Evolutionary conservation across 2,113 vertebrate species (phyloP), one percentile per base, ranked within the genome.

Genomic region (Pachycephala philippinensis): DNA sequence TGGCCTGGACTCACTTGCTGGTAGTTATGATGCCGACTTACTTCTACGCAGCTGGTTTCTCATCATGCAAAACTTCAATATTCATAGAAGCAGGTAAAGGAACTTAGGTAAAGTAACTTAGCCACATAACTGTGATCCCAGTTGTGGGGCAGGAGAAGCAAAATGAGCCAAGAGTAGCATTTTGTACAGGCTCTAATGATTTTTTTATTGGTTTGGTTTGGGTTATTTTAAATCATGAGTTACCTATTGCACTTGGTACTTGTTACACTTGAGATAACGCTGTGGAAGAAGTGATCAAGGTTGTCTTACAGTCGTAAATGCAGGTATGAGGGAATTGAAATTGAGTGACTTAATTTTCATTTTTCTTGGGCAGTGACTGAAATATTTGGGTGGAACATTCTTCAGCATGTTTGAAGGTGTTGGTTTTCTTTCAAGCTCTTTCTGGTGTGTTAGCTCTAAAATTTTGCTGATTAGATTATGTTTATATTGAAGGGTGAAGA

Each of bases 401-500:
- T 94, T 74, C 30, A 66, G 7, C 8, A 5, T 59, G 23, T 76
- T 71, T 79, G 33, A 85, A 45, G 11, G 4, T 54, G 17, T 44
- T 75, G 16, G 1, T 10, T 64, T 72, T 87, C 63, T 81, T 76
- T 94, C 26, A 75, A 23, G 28, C 26, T 87, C 3, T 20, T 47
- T 11, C 13, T 81, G 3, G 0, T 78, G 22, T 69, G 23, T 90
- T 93, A 61, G 11, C 27, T 70, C 49, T 72, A 30, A 86, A 84
- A 53, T 40, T 57, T 88, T 94, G 10, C 59, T 94, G n/a, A 93
- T 42, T 15, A 31, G 31, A 11, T 89, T 77, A 9, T 53, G 24
- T 77, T 96, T 90, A 2, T 24, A 6, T 94, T 97, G 14, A 97
- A 99, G 99, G 97, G 98, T 79, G 98, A 99, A 94, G 99, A 99